Percentiles rank a stretch among this genome's conserved stretches.
Conservation (phyloP, 2,113 vertebrate species). For the Etheostoma spectabile region DNA sequence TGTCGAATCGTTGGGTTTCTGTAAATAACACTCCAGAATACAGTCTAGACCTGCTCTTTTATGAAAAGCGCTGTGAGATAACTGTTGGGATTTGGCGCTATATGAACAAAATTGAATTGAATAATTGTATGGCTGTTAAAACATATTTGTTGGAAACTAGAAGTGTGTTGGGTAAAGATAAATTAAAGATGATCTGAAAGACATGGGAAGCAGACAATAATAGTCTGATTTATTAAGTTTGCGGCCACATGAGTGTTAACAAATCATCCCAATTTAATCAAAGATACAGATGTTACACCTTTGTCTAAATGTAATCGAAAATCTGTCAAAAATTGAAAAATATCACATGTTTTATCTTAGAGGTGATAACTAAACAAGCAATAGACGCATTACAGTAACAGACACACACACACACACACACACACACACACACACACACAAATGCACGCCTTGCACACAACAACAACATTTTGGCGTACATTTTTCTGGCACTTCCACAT, state of each 20-base stretch:
- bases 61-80: too few species aligned
- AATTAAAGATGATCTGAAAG: slow-evolving; percentile 3
- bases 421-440: not conserved
- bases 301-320: not conserved
- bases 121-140: not conserved
- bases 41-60: too few species aligned
- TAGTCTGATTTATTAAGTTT: not conserved
- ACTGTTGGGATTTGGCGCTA: too few species aligned
- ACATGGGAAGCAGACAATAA: not conserved
- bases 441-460: not conserved
- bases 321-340: not conserved
- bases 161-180: not conserved
- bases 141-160: not conserved
- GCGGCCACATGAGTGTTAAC: not conserved
- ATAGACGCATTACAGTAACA: not conserved
- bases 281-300: not conserved
- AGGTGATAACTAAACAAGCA: not conserved
- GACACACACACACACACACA: too few species aligned
- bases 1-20: too few species aligned
- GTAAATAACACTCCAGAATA: too few species aligned
- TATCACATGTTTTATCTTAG: not conserved
- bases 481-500: slow-evolving; percentile 58
- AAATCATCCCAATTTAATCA: not conserved
- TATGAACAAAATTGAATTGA: too few species aligned
- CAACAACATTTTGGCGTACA: not conserved